A percentile compares a stretch with the other conserved stretches of the same genome.
phyloP scores from a whole-genome alignment of 2,888 invertebrate genomes.

The Apodemia mormo region DNA sequence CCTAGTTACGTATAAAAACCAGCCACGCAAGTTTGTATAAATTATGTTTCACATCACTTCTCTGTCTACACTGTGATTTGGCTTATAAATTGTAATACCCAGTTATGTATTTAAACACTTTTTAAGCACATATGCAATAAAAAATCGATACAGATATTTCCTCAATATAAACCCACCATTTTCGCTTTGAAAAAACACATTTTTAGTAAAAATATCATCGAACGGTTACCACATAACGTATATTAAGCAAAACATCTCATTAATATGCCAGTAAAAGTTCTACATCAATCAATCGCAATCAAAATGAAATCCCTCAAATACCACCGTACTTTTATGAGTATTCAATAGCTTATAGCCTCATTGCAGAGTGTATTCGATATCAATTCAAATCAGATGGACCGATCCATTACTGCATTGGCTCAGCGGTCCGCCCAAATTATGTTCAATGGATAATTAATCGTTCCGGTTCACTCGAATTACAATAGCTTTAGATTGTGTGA shows the following conservation, averaged over 20 bases:
- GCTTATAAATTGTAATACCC: no score
- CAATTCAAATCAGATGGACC: slow-evolving; percentile 55
- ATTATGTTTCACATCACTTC: no score
- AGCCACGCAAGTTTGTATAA: no score
- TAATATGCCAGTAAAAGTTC: slow-evolving; percentile 9
- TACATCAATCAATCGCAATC: slow-evolving; percentile 13
- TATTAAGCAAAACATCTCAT: slow-evolving; percentile 1
- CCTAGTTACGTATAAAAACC: no score
- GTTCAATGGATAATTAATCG: slow-evolving; percentile 80
- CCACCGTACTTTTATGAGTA: slow-evolving; percentile 7
- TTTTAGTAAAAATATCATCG: background rate
- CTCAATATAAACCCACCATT: no score
- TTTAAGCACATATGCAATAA: no score
- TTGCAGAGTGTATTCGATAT: slow-evolving; percentile 40
- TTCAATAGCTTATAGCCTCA: background rate
- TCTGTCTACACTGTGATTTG: no score
- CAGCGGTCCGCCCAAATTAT: slow-evolving; percentile 75
- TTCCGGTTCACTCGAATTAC: slow-evolving; percentile 67
- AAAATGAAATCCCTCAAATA: slow-evolving; percentile 14
- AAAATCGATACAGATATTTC: no score
- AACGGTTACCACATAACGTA: background rate
- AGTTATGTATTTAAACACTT: no score
- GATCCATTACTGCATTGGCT: slow-evolving; percentile 57
- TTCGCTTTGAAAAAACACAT: no score
- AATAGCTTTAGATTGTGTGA: slow-evolving; percentile 46